A percentile compares a stretch with the other conserved stretches of the same genome.
phyloP scores from a whole-genome alignment of 2,888 invertebrate species.

The Oscheius onirici region DNA sequence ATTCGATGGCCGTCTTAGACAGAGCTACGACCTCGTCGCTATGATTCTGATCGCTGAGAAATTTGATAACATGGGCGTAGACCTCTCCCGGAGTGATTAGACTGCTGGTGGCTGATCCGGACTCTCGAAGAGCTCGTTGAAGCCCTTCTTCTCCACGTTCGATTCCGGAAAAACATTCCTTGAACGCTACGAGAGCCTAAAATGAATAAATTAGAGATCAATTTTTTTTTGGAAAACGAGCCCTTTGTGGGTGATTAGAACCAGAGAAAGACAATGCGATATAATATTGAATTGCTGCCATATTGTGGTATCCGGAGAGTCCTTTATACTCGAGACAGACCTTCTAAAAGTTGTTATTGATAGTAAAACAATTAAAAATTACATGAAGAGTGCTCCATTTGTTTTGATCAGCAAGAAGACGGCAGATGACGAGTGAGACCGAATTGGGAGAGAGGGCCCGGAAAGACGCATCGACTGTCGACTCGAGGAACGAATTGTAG shows the following conservation, averaged over 20 bases:
- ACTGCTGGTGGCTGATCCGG: not conserved
- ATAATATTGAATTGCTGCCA: conserved; percentile 51
- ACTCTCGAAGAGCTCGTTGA: conserved; percentile 45
- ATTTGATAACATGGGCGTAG: conserved; percentile 38
- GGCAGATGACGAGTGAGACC: not conserved
- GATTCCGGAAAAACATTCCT: conserved; percentile 48
- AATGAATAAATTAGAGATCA: not conserved
- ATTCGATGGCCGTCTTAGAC: conserved; percentile 48
- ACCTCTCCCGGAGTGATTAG: conserved; percentile 36
- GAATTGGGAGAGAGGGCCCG: not conserved
- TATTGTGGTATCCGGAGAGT: conserved; percentile 33
- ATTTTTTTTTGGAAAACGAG: not conserved
- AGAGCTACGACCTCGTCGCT: conserved; percentile 51
- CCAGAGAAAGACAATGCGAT: conserved; percentile 60
- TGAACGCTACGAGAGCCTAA: conserved; percentile 43
- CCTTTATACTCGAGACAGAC: conserved; percentile 4
- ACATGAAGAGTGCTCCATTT: conserved; percentile 21
- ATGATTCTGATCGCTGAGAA: conserved; percentile 55
- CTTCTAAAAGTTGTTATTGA: not conserved
- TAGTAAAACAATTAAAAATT: not conserved
- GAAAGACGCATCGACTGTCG: not conserved
- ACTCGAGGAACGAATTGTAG: conserved; percentile 16
- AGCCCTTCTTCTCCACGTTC: conserved; percentile 47
- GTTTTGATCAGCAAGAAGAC: conserved; percentile 2
- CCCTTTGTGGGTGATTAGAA: conserved; percentile 52